Percentiles rank a stretch among this genome's conserved stretches.
phyloP scores from a whole-genome alignment of 2,888 invertebrate species.

The Reticulitermes lucifugus region DNA sequence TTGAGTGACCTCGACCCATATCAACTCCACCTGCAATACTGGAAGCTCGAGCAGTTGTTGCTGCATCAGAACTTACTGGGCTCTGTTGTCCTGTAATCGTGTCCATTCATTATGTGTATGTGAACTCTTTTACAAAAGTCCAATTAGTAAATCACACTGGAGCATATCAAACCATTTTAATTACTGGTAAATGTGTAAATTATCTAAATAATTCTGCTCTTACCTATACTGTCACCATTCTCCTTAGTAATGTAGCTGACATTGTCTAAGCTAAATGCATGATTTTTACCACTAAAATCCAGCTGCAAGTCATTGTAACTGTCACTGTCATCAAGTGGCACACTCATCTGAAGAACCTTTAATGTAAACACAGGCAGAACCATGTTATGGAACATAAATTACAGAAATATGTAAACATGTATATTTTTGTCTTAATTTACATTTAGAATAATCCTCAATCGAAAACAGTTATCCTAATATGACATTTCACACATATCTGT shows the following conservation, averaged over 20 bases:
- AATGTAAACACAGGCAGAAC: neutral
- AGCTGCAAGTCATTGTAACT: conserved; percentile 83
- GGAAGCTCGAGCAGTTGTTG: conserved; percentile 84
- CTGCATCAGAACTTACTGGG: conserved; percentile 85
- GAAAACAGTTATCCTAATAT: too few species aligned
- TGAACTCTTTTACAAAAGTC: neutral
- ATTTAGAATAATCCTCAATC: too few species aligned
- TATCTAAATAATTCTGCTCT: conserved; percentile 44
- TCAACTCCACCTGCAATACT: conserved; percentile 65
- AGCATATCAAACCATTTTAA: too few species aligned
- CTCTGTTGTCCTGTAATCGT: conserved; percentile 74
- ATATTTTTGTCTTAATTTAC: too few species aligned
- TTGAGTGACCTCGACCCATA: conserved; percentile 30
- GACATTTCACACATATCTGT: too few species aligned
- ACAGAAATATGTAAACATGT: too few species aligned
- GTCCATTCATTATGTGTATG: neutral
- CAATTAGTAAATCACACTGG: too few species aligned
- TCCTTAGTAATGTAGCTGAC: conserved; percentile 90
- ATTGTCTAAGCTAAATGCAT: conserved; percentile 88
- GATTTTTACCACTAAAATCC: conserved; percentile 88
- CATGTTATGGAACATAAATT: too few species aligned
- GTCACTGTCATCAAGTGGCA: conserved; percentile 85
- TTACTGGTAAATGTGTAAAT: neutral
- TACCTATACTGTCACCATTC: conserved; percentile 71
- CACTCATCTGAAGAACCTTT: conserved; percentile 90